Conservation (phyloP, 2,113 vertebrate species). For the Sminthopsis crassicaudata region DNA sequence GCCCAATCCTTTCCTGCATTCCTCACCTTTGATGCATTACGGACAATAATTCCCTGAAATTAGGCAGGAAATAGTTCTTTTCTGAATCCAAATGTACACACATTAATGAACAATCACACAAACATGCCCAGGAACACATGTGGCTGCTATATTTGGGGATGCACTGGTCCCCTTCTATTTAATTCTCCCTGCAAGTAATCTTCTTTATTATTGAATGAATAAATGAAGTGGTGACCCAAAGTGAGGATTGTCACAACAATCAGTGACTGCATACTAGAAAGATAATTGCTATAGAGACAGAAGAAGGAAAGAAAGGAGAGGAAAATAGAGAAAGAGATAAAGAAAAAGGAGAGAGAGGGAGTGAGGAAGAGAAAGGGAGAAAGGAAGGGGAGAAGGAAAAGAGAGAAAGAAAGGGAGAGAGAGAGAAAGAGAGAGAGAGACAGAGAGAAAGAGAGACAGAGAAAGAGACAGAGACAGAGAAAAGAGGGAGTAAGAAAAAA, state of each 20-base stretch:
- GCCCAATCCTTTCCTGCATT: not conserved
- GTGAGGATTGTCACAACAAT: not conserved
- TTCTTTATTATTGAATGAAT: not conserved
- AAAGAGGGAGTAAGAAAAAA: no score
- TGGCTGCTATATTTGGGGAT: not conserved
- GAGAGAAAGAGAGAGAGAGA: not conserved
- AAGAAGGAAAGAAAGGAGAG: not conserved
- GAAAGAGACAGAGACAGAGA: not conserved
- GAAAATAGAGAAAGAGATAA: not conserved
- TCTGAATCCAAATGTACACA: not conserved
- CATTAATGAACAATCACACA: not conserved
- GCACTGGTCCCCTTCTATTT: not conserved
- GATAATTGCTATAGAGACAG: not conserved
- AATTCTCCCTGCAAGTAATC: not conserved
- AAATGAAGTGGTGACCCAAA: not conserved
- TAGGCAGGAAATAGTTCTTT: not conserved
- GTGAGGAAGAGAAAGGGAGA: not conserved
- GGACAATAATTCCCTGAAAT: not conserved
- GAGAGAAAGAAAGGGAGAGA: not conserved
- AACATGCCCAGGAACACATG: not conserved
- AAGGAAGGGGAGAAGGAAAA: not conserved
- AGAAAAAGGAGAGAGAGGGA: not conserved
- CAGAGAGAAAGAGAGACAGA: rapidly evolving
- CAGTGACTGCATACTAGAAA: not conserved
- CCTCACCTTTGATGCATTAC: not conserved